phyloP scores from a whole-genome alignment of 2,113 vertebrate species.

The Ailurus styani region DNA sequence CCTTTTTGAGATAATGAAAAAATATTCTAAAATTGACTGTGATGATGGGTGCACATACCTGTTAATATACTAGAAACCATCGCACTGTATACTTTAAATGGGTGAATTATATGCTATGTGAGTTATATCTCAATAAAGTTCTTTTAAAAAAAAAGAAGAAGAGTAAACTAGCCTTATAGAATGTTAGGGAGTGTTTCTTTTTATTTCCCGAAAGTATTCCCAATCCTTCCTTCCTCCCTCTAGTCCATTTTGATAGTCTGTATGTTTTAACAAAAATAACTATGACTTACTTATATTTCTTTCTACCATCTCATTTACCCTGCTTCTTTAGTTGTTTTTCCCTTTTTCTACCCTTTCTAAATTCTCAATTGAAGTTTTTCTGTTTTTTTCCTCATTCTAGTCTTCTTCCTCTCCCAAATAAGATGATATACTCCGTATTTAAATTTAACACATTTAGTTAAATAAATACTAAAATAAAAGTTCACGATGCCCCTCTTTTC shows the following conservation, averaged over 20 bases:
- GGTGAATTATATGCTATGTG: neutral
- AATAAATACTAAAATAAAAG: neutral
- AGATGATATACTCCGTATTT: neutral
- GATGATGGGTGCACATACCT: neutral
- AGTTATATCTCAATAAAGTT: neutral
- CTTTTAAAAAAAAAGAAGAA: neutral
- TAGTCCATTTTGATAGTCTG: neutral
- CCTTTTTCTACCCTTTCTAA: neutral
- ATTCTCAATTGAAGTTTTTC: neutral
- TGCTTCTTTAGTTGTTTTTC: neutral
- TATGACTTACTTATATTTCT: neutral
- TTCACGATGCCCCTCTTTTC: neutral
- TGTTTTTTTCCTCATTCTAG: neutral
- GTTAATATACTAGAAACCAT: neutral
- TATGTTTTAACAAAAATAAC: neutral
- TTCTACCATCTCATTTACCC: neutral
- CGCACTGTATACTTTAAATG: neutral
- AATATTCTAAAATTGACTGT: neutral
- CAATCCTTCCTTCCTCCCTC: neutral
- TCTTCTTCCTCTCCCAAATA: neutral
- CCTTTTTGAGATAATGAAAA: neutral
- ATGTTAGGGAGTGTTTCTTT: neutral
- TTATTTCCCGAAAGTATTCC: neutral
- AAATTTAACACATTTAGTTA: neutral
- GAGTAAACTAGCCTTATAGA: neutral